phyloP scores from a whole-genome alignment of 2,797 vertebrate genomes.

The Xiphorhynchus erythropygius region DNA sequence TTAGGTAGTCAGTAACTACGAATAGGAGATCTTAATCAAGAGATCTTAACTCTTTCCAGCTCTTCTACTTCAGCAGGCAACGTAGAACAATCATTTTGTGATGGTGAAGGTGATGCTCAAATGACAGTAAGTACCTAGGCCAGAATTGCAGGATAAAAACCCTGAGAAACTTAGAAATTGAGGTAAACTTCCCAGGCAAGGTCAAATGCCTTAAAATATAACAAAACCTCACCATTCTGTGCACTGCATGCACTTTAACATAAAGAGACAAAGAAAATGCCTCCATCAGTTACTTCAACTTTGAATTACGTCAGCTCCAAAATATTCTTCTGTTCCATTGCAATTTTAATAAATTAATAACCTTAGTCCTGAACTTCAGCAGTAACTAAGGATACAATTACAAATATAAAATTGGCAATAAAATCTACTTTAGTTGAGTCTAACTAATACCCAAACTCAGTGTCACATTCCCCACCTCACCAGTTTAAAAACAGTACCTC shows the following conservation, averaged over 20 bases:
- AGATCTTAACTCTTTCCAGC: neutral
- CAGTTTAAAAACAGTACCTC: neutral
- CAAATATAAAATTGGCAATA: neutral
- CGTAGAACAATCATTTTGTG: neutral
- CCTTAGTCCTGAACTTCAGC: neutral
- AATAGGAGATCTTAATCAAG: neutral
- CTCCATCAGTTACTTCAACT: neutral
- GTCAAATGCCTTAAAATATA: neutral
- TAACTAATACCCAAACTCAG: neutral
- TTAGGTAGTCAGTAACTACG: neutral
- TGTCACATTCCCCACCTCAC: slow-evolving; percentile 4
- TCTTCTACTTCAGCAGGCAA: neutral
- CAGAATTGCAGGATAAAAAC: neutral
- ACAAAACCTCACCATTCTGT: neutral
- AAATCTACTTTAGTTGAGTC: neutral
- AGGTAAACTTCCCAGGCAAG: neutral
- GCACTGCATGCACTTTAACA: neutral
- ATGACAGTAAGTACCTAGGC: neutral
- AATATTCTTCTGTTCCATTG: neutral
- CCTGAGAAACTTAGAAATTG: neutral
- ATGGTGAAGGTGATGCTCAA: neutral
- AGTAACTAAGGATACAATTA: neutral
- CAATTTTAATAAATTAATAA: neutral
- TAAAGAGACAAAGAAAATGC: neutral
- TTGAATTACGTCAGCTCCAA: neutral